Evolutionary conservation across 1,140 invertebrate species (phyloP).

Genomic region (Megalopta genalis): DNA sequence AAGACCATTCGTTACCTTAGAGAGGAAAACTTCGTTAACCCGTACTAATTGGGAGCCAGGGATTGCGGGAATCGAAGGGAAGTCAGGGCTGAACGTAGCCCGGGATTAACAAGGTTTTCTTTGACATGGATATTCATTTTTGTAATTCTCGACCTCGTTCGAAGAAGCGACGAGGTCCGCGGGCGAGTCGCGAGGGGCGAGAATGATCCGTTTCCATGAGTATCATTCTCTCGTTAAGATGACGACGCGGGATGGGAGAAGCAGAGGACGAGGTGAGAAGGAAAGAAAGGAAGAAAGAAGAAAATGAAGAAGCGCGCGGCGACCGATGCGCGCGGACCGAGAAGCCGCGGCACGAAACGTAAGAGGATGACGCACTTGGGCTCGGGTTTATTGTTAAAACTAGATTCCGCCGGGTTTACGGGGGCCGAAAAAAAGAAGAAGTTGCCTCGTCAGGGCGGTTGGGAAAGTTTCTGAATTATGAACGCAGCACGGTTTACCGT

Average conservation of each 20-base stretch:
- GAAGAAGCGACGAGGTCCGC: not conserved
- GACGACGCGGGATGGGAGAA: too few species aligned
- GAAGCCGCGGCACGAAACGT: conserved; percentile 7
- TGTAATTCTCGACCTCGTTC: not conserved
- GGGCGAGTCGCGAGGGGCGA: not conserved
- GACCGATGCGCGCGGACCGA: not conserved
- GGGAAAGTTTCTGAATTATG: conserved; percentile 12
- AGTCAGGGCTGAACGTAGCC: not conserved
- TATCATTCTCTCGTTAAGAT: too few species aligned
- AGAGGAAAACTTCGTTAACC: conserved; percentile 29
- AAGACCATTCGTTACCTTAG: conserved; percentile 30
- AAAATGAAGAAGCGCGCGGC: too few species aligned
- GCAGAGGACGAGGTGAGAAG: too few species aligned
- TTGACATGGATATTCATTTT: not conserved
- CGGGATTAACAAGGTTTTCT: not conserved
- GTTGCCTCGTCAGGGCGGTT: conserved; percentile 6
- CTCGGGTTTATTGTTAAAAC: conserved; percentile 46
- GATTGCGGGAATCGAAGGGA: conserved; percentile 4
- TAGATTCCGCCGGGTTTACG: conserved; percentile 40
- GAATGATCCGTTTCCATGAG: too few species aligned
- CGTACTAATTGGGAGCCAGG: conserved; percentile 20
- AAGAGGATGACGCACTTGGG: conserved; percentile 12
- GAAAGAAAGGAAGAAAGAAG: too few species aligned
- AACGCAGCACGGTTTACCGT: not conserved
- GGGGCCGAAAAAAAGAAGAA: not conserved